phyloP scores from a whole-genome alignment of 2,797 vertebrate species.

The Cyprinella venusta region DNA sequence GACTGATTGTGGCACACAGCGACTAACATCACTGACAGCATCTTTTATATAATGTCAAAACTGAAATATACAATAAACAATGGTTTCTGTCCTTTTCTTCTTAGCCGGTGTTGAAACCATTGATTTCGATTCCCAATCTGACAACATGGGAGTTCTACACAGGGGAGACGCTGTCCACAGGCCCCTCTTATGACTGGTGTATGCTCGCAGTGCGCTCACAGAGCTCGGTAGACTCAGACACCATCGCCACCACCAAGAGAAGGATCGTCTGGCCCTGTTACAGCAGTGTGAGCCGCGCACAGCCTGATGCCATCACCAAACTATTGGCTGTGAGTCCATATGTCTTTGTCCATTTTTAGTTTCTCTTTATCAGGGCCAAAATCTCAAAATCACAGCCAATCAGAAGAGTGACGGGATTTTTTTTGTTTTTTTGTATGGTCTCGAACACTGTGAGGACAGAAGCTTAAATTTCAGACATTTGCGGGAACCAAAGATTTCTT shows the following conservation, averaged over 20 bases:
- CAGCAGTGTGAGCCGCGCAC: conserved; percentile 84
- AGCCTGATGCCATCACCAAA: conserved; percentile 92
- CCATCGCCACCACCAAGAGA: conserved; percentile 81
- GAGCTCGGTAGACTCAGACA: conserved; percentile 78
- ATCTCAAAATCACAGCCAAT: neutral
- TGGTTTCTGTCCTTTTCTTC: neutral
- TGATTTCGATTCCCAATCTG: conserved; percentile 86
- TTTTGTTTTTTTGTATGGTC: neutral
- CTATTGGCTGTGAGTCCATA: conserved; percentile 86
- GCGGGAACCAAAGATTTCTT: neutral
- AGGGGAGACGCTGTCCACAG: conserved; percentile 91
- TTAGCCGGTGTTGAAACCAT: conserved; percentile 88
- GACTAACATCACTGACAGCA: neutral
- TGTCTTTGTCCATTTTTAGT: neutral
- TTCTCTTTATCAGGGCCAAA: neutral
- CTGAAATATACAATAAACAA: neutral
- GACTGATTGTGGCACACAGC: neutral
- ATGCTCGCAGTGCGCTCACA: conserved; percentile 78
- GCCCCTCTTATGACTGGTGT: conserved; percentile 93
- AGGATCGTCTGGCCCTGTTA: conserved; percentile 98
- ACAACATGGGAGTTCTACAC: conserved; percentile 95
- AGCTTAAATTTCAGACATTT: neutral
- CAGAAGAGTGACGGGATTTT: neutral
- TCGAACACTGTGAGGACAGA: neutral
- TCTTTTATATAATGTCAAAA: conserved; percentile 2